A percentile compares a stretch with the other conserved stretches of the same genome.
Conservation (phyloP, 1,140 invertebrate species). For the Limonius californicus region DNA sequence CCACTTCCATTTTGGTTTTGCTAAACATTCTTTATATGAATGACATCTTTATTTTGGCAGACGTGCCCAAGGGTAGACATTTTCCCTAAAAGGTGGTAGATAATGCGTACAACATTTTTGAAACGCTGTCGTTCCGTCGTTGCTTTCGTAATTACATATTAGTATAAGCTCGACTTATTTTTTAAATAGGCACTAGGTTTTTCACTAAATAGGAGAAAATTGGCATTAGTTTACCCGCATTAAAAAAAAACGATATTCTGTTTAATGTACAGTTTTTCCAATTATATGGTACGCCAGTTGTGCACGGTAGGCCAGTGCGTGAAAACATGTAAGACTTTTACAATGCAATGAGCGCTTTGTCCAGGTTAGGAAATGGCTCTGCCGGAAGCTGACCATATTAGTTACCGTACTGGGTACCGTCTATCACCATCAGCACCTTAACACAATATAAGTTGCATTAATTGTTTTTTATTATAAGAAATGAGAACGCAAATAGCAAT, state of each 20-base stretch:
- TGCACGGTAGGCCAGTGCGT: conserved; percentile 5
- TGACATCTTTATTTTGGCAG: conserved; percentile 24
- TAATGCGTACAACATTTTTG: background rate
- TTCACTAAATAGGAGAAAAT: background rate
- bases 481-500: too few relatives aligned
- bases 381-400: conserved; percentile 28
- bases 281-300: background rate
- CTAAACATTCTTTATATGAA: conserved; percentile 16
- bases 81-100: background rate
- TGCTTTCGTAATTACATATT: too few relatives aligned
- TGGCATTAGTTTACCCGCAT: background rate
- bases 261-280: background rate
- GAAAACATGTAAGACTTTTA: conserved; percentile 16
- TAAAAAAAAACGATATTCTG: background rate
- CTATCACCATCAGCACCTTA: conserved; percentile 15
- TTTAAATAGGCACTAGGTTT: too few relatives aligned
- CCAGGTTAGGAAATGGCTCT: conserved; percentile 28
- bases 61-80: conserved; percentile 14
- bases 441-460: background rate
- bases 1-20: conserved; percentile 19
- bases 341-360: conserved; percentile 24
- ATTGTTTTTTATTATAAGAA: too few relatives aligned
- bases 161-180: too few relatives aligned
- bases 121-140: background rate
- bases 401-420: background rate